Conservation (phyloP, 2,113 vertebrate species). For the Oryzias curvinotus region DNA sequence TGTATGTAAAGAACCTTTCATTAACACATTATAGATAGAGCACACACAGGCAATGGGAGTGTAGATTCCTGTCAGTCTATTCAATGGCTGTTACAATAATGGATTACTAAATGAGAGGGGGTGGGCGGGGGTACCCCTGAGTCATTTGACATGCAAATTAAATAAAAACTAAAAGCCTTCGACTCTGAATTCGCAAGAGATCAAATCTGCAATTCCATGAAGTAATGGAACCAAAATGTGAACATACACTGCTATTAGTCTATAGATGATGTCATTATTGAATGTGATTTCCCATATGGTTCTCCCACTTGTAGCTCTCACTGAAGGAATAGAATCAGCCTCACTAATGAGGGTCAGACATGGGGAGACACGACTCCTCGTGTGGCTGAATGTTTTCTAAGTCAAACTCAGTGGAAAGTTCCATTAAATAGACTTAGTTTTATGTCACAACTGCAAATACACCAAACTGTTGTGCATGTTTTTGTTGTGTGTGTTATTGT, state of each 20-base stretch:
- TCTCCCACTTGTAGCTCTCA: constrained; percentile 27
- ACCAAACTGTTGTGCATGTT: too few species aligned
- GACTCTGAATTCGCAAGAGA: constrained; percentile 51
- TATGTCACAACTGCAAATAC: too few species aligned
- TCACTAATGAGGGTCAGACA: constrained; percentile 17
- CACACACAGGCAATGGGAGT: constrained; percentile 4
- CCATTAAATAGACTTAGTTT: too few species aligned
- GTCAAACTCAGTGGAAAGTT: not conserved
- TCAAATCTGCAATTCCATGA: constrained; percentile 46
- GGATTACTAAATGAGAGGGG: constrained; percentile 39
- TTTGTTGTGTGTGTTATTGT: too few species aligned
- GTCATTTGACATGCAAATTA: constrained; percentile 68
- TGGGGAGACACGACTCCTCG: constrained; percentile 13
- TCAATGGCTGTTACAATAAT: constrained; percentile 52
- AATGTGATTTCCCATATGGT: constrained; percentile 61
- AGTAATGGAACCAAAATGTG: constrained; percentile 53
- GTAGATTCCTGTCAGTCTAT: constrained; percentile 49
- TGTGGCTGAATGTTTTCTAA: not conserved
- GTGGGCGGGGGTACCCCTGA: constrained; percentile 12
- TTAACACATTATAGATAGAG: constrained; percentile 9
- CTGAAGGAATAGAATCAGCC: constrained; percentile 32
- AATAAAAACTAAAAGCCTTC: constrained; percentile 62
- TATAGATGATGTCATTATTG: constrained; percentile 45
- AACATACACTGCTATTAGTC: constrained; percentile 53
- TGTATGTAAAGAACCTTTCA: constrained; percentile 22